Conservation (phyloP, 2,888 invertebrate species). For the Bruchidius siliquastri region DNA sequence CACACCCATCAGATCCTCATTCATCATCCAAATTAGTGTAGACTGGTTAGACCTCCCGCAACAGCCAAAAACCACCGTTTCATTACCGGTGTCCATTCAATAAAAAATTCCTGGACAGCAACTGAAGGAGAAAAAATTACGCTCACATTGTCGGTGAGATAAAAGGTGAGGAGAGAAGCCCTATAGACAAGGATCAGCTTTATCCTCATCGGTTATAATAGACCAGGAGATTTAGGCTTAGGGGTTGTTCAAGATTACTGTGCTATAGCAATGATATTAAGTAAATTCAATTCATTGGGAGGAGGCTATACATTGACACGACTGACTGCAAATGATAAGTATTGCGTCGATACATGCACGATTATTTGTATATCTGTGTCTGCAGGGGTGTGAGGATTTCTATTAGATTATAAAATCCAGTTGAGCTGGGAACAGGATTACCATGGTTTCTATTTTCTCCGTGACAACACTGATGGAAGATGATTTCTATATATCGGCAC, state of each 20-base stretch:
- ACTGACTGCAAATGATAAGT: too few species aligned
- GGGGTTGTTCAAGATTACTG: background rate
- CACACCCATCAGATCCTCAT: background rate
- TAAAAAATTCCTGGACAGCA: background rate
- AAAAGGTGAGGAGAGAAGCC: background rate
- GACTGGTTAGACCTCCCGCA: background rate
- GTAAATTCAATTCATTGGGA: too few species aligned
- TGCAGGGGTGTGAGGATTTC: too few species aligned
- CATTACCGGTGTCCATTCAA: background rate
- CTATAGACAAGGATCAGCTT: background rate
- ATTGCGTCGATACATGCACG: too few species aligned
- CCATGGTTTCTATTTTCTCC: too few species aligned
- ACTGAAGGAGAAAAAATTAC: background rate
- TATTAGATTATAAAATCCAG: too few species aligned
- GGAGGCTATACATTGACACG: too few species aligned
- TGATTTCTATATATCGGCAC: too few species aligned
- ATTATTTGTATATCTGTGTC: too few species aligned
- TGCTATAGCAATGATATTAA: too few species aligned
- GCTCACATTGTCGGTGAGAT: background rate
- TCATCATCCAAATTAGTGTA: background rate
- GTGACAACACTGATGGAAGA: too few species aligned
- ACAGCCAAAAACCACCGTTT: background rate
- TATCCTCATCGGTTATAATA: background rate
- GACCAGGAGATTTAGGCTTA: background rate
- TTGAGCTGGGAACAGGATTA: too few species aligned